A percentile compares a stretch with the other conserved stretches of the same genome.
Conservation (phyloP, 1,140 invertebrate species). For the Araneus ventricosus region DNA sequence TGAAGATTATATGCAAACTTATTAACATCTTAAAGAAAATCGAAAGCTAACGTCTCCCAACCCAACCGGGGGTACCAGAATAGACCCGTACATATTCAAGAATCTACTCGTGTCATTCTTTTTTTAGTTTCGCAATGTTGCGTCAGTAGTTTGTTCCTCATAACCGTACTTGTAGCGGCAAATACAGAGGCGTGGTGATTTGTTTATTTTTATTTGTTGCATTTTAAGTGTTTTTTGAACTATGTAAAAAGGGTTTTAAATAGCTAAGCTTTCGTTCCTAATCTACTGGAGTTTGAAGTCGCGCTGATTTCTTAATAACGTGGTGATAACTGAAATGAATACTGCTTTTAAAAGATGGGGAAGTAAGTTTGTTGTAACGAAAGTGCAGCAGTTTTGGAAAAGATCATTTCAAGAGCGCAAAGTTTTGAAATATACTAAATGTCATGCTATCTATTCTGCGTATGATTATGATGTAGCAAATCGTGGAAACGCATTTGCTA, state of each 20-base stretch:
- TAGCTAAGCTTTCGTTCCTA: not conserved
- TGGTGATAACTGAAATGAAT: constrained; percentile 64
- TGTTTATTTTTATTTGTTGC: constrained; percentile 37
- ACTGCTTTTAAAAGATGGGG: constrained; percentile 70
- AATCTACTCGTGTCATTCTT: not conserved
- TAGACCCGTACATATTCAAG: too few relatives aligned
- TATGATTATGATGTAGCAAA: not conserved
- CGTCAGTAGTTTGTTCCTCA: not conserved
- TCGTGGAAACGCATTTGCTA: not conserved
- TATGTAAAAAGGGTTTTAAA: not conserved
- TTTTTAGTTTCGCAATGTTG: not conserved
- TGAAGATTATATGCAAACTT: too few relatives aligned
- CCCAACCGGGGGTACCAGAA: too few relatives aligned
- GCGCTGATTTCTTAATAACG: not conserved
- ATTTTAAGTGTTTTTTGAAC: not conserved
- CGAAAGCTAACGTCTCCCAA: too few relatives aligned
- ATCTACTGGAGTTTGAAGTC: not conserved
- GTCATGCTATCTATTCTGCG: not conserved
- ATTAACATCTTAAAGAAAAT: too few relatives aligned
- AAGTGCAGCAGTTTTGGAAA: constrained; percentile 34
- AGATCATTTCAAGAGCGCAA: not conserved
- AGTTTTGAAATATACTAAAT: not conserved
- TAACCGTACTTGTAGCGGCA: constrained; percentile 16
- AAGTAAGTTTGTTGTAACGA: constrained; percentile 63
- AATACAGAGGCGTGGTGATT: constrained; percentile 38